phyloP scores from a whole-genome alignment of 1,140 invertebrate species.

The Tetragonula clypearis region DNA sequence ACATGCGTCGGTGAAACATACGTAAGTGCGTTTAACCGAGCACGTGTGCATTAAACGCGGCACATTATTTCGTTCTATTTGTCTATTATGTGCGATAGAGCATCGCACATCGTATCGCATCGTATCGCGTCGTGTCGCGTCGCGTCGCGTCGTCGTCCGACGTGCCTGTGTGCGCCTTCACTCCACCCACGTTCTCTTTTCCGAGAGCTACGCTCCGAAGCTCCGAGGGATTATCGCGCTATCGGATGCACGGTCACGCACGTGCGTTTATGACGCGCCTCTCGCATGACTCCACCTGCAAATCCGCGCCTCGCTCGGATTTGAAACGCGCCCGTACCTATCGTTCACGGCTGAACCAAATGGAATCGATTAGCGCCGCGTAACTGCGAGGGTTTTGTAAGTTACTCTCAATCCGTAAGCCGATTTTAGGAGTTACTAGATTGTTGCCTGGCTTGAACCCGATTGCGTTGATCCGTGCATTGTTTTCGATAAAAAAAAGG shows the following conservation, averaged over 20 bases:
- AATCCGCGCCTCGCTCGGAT: slow-evolving; percentile 60
- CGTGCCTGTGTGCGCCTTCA: slow-evolving; percentile 44
- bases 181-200: slow-evolving; percentile 60
- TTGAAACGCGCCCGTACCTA: slow-evolving; percentile 64
- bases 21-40: slow-evolving; percentile 24
- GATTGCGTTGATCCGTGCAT: no score
- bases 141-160: not conserved
- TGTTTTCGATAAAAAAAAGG: not conserved
- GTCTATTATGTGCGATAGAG: slow-evolving; percentile 37
- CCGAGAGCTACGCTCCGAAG: slow-evolving; percentile 50
- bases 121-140: not conserved
- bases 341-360: slow-evolving; percentile 57
- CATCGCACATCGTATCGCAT: no score
- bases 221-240: slow-evolving; percentile 63
- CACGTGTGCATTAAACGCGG: slow-evolving; percentile 15
- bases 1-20: not conserved
- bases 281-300: slow-evolving; percentile 71
- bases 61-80: slow-evolving; percentile 13
- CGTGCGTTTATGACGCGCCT: slow-evolving; percentile 55
- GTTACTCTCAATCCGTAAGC: slow-evolving; percentile 39
- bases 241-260: slow-evolving; percentile 71
- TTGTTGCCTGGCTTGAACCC: not conserved
- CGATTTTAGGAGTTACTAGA: slow-evolving; percentile 9
- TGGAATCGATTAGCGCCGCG: slow-evolving; percentile 58
- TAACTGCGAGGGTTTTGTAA: slow-evolving; percentile 19